Evolutionary conservation across 2,888 invertebrate species (phyloP).

Genomic region (Sinhomidia bicolor): DNA sequence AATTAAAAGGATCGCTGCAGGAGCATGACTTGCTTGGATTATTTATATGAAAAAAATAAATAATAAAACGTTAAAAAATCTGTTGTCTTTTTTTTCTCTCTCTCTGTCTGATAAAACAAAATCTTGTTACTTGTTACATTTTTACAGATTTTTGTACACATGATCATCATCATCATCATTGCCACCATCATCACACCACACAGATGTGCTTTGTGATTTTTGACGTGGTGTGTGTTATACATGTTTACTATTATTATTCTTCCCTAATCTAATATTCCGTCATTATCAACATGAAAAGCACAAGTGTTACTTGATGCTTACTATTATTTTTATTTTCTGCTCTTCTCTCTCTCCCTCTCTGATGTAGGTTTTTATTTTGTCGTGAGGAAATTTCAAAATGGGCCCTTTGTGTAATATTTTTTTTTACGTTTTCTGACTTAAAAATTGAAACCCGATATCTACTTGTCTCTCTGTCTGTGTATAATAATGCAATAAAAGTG

Average conservation of each 20-base stretch:
- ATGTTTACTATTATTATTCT: constrained; percentile 39
- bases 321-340: no score
- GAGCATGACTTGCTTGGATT: constrained; percentile 42
- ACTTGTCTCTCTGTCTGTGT: no score
- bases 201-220: constrained; percentile 25
- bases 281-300: constrained; percentile 66
- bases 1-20: no score
- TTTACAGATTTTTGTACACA: constrained; percentile 46
- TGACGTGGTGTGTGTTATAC: constrained; percentile 28
- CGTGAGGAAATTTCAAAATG: neutral
- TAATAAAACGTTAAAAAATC: no score
- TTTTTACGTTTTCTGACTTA: neutral
- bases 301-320: constrained; percentile 59
- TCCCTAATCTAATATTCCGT: constrained; percentile 67
- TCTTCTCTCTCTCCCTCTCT: no score
- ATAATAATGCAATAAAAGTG: neutral
- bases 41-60: constrained; percentile 8
- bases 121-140: constrained; percentile 44
- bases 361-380: neutral
- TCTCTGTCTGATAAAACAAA: neutral
- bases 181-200: neutral
- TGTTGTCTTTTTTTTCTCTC: neutral
- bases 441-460: neutral
- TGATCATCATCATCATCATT: no score
- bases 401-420: constrained; percentile 18